These are phyloP conservation scores for Drosophila arizonae DNA, from an alignment of 1,140 invertebrate species.

Conservation along the genomic window DNA sequence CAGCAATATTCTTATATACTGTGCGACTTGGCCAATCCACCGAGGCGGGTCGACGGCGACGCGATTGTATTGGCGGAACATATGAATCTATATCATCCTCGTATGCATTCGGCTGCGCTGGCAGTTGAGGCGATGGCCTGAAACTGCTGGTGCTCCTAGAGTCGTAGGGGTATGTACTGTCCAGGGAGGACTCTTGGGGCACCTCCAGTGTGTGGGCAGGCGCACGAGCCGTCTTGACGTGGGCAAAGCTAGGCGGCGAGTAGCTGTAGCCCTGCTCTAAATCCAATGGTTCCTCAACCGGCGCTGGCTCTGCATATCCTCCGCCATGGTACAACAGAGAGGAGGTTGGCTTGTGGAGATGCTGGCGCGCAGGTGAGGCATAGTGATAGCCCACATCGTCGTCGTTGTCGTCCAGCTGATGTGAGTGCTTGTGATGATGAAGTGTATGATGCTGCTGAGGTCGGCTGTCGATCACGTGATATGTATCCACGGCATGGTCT, in stretches of 20 bases:
- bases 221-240: constrained; percentile 29
- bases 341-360: constrained; percentile 21
- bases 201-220: constrained; percentile 62
- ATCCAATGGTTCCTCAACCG: constrained; percentile 61
- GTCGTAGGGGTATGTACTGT: constrained; percentile 43
- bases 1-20: constrained; percentile 21
- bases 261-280: constrained; percentile 59
- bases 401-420: constrained; percentile 38
- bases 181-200: constrained; percentile 42
- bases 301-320: constrained; percentile 59
- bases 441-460: constrained; percentile 32
- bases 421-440: constrained; percentile 18
- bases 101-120: constrained; percentile 35
- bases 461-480: constrained; percentile 55
- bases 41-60: constrained; percentile 34
- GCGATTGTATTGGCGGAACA: constrained; percentile 21
- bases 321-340: constrained; percentile 23
- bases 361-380: constrained; percentile 17
- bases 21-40: constrained; percentile 43
- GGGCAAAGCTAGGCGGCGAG: constrained; percentile 31
- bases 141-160: constrained; percentile 35
- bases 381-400: constrained; percentile 58
- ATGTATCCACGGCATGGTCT: constrained; percentile 61
- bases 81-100: constrained; percentile 52
- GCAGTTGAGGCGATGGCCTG: constrained; percentile 55